phyloP scores from a whole-genome alignment of 2,797 vertebrate species.

The Chaetodon trifasciatus region DNA sequence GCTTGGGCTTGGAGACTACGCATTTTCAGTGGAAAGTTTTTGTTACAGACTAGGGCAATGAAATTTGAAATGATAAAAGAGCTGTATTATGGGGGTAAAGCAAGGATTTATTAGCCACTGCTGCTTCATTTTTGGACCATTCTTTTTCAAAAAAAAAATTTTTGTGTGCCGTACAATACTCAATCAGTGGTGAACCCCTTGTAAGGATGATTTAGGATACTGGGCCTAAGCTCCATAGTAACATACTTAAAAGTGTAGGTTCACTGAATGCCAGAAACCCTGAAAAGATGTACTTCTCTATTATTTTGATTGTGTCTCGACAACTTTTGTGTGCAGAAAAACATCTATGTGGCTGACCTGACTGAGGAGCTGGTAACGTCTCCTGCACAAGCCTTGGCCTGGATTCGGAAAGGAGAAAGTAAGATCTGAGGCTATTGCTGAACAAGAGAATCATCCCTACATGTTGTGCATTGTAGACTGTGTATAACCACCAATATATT shows the following conservation, averaged over 20 bases:
- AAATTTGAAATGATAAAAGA: too few species aligned
- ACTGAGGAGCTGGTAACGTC: conserved; percentile 93
- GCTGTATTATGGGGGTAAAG: too few species aligned
- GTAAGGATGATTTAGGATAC: background rate
- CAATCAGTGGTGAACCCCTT: background rate
- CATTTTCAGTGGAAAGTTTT: too few species aligned
- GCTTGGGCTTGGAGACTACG: too few species aligned
- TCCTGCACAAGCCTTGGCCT: conserved; percentile 91
- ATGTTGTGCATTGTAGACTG: background rate
- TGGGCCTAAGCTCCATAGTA: background rate
- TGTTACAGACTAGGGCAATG: too few species aligned
- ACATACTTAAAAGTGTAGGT: background rate
- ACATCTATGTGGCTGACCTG: conserved; percentile 92
- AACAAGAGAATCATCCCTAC: background rate
- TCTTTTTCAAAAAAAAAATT: too few species aligned
- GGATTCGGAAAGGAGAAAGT: conserved; percentile 97
- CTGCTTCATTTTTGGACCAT: too few species aligned
- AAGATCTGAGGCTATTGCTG: conserved; percentile 60
- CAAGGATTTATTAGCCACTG: too few species aligned
- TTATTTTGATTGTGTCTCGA: background rate
- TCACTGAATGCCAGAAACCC: background rate
- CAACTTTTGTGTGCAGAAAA: conserved; percentile 86
- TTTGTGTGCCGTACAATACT: background rate
- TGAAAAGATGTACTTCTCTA: background rate
- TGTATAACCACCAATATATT: background rate